Evolutionary conservation across 2,113 vertebrate species (phyloP), one percentile per base, ranked within the genome.

Genomic region (Macquaria australasica): DNA sequence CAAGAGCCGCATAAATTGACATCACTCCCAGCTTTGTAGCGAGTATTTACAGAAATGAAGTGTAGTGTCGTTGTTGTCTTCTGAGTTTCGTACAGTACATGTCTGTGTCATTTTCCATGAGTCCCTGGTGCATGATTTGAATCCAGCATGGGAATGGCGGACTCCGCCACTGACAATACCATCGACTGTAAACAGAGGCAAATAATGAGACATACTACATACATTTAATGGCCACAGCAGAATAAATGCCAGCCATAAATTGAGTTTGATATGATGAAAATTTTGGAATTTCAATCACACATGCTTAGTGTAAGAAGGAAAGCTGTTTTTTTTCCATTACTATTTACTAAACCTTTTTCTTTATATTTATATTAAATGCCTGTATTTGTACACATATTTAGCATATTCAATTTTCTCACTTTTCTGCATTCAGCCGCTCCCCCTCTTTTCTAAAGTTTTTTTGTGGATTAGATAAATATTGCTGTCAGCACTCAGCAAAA

Each of bases 401-500:
- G 1, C 8, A 67, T 37, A 45, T 25, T 2, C 3, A 48, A 48
- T 69, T 1, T 8, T 31, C 66, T 31, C 20, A 31, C 39, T 70
- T 37, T 34, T 60, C 14, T 6, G 14, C 41, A 58, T 68, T 39
- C 15, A 25, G 15, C 3, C 6, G 39, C 23, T 56, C 25, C 9
- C 20, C 55, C 3, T 55, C 3, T 45, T 48, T n/a, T n/a, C 48
- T 11, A 16, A 12, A n/a, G 25, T 15, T 48, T 58, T 58, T 43
- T 16, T 18, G 23, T 43, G 51, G 31, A 67, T 56, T 20, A n/a
- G 20, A 34, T 34, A 59, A 79, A 39, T 58, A 59, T 43, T 48
- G 53, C 77, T 48, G 64, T 59, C 77, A 62, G 45, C 64, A 76
- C 48, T 45, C 45, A 14, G 8, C 34, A 43, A 14, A 75, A 18